Evolutionary conservation across 2,113 vertebrate species (phyloP).

Genomic region (Ammodytes marinus): DNA sequence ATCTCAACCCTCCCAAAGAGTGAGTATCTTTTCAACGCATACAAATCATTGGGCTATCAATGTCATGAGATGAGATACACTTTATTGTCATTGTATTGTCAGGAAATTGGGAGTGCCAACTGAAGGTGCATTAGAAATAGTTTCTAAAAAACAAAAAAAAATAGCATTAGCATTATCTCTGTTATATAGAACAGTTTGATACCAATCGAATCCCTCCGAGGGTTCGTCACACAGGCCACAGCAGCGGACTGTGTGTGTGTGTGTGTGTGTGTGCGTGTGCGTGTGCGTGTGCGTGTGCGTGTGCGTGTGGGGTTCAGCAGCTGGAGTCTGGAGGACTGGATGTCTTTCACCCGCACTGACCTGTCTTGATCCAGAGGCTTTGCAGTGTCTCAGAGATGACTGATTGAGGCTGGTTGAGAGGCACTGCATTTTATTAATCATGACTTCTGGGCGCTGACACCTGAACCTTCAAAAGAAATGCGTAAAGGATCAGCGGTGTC

Average conservation of each 20-base stretch:
- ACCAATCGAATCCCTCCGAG: slow-evolving; percentile 50
- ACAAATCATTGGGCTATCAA: slow-evolving; percentile 6
- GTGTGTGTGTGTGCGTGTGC: too few relatives aligned
- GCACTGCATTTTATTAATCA: slow-evolving; percentile 67
- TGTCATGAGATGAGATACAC: background rate
- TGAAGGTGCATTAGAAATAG: too few relatives aligned
- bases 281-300: slow-evolving; percentile 5
- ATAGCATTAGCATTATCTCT: slow-evolving; percentile 9
- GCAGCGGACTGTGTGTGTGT: background rate
- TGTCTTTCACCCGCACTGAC: slow-evolving; percentile 33
- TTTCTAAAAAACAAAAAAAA: too few relatives aligned
- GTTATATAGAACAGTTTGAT: slow-evolving; percentile 11
- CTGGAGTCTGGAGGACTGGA: background rate
- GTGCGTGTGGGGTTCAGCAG: slow-evolving; percentile 45
- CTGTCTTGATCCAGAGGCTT: slow-evolving; percentile 49
- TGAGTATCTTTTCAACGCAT: slow-evolving; percentile 81
- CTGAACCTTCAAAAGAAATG: slow-evolving; percentile 67
- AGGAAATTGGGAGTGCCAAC: too few relatives aligned
- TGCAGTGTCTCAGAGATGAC: slow-evolving; percentile 55
- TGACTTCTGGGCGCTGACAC: slow-evolving; percentile 67
- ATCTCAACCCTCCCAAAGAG: slow-evolving; percentile 95
- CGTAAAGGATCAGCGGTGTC: slow-evolving; percentile 59
- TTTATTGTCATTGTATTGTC: too few relatives aligned
- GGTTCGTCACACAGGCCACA: slow-evolving; percentile 13
- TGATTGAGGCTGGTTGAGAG: slow-evolving; percentile 49